These are phyloP conservation scores for Siniperca knerii DNA, from an alignment of 2,113 vertebrate genomes.

Conservation along the genomic window DNA sequence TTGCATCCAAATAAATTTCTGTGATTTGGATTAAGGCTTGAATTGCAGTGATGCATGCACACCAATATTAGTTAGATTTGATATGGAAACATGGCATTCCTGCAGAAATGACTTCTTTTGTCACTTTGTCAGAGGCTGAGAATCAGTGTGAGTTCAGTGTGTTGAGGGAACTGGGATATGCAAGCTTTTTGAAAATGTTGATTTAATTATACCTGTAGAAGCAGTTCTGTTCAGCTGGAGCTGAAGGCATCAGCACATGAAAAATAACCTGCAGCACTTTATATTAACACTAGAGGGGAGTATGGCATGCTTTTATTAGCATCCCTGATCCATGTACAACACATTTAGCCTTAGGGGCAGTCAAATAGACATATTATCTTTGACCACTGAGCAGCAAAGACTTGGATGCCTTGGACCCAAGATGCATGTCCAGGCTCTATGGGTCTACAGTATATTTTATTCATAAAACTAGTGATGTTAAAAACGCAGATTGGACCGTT, in stretches of 20 bases:
- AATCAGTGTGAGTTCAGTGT: conserved; percentile 22
- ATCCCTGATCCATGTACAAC: neutral
- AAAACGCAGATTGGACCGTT: neutral
- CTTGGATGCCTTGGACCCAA: neutral
- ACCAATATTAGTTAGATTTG: conserved; percentile 7
- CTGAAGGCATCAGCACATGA: neutral
- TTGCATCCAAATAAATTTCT: conserved; percentile 83
- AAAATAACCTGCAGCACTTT: conserved; percentile 6
- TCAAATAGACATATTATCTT: neutral
- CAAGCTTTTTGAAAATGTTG: neutral
- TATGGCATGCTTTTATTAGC: neutral
- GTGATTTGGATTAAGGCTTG: conserved; percentile 79
- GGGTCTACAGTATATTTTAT: neutral
- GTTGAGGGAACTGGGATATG: conserved; percentile 38
- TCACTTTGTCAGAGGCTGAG: conserved; percentile 7
- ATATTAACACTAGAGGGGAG: conserved; percentile 42
- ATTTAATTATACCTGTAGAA: neutral
- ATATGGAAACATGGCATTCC: neutral
- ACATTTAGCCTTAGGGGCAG: neutral
- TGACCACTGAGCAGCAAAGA: neutral
- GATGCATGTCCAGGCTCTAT: neutral
- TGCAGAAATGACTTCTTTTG: neutral
- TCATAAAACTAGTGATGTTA: neutral
- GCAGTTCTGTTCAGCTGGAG: neutral
- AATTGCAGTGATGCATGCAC: conserved; percentile 66